These are phyloP conservation scores for Ageneiosus marmoratus DNA, from an alignment of 2,113 vertebrate genomes.

Conservation along the genomic window DNA sequence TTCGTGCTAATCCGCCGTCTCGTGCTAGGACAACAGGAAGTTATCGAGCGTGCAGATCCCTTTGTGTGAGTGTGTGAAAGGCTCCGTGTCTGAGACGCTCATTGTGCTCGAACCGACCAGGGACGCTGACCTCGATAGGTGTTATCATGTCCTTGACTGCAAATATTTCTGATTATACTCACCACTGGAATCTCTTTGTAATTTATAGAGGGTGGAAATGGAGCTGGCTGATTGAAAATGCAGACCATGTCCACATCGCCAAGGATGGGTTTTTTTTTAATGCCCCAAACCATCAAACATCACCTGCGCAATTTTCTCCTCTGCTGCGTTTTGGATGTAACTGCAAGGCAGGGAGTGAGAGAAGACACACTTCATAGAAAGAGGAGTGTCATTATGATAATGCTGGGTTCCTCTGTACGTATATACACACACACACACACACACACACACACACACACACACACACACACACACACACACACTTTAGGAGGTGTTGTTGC, in stretches of 20 bases:
- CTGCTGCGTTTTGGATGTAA: conserved; percentile 67
- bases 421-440: conserved; percentile 44
- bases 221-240: conserved; percentile 57
- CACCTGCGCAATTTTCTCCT: conserved; percentile 68
- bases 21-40: not conserved
- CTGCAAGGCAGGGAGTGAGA: conserved; percentile 51
- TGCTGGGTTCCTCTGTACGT: conserved; percentile 46
- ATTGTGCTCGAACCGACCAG: not conserved
- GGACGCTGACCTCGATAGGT: conserved; percentile 2
- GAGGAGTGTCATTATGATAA: conserved; percentile 64
- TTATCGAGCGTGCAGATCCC: not conserved
- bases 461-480: conserved; percentile 35
- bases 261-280: conserved; percentile 44
- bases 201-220: not conserved
- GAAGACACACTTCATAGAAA: conserved; percentile 58
- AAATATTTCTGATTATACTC: conserved; percentile 14
- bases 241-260: conserved; percentile 39
- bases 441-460: conserved; percentile 7
- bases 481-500: not conserved
- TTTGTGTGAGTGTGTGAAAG: not conserved
- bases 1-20: not conserved
- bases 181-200: conserved; percentile 8
- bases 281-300: conserved; percentile 61
- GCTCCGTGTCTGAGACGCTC: not conserved
- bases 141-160: conserved; percentile 19